A percentile compares a stretch with the other conserved stretches of the same genome.
phyloP scores from a whole-genome alignment of 2,888 invertebrate species.

The Cephus nigrinus region DNA sequence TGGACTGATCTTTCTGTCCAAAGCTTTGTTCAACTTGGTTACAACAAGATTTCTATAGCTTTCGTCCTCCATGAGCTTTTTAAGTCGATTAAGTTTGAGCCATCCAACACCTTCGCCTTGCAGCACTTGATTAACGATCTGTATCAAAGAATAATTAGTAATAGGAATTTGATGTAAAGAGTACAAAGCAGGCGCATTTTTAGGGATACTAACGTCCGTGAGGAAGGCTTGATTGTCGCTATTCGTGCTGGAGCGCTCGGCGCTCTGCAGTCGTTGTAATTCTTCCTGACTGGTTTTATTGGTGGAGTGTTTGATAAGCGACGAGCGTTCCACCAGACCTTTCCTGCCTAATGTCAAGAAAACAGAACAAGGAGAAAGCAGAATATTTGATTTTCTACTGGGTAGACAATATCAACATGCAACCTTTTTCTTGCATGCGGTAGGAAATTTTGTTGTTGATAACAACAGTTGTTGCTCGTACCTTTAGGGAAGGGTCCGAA shows the following conservation, averaged over 20 bases:
- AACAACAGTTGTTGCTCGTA: conserved; percentile 52
- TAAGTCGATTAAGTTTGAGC: conserved; percentile 91
- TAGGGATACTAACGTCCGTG: conserved; percentile 77
- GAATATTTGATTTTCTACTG: background rate
- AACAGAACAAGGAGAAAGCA: background rate
- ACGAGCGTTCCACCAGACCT: conserved; percentile 89
- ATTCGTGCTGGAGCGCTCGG: conserved; percentile 80
- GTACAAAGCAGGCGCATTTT: background rate
- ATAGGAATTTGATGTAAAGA: background rate
- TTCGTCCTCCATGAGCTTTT: conserved; percentile 98
- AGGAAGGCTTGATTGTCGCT: conserved; percentile 94
- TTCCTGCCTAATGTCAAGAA: conserved; percentile 69
- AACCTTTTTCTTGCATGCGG: background rate
- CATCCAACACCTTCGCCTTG: conserved; percentile 97
- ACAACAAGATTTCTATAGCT: conserved; percentile 96
- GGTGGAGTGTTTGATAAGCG: conserved; percentile 85
- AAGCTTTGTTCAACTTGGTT: conserved; percentile 92
- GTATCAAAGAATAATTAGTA: conserved; percentile 19
- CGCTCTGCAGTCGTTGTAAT: conserved; percentile 75
- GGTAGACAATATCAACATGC: background rate
- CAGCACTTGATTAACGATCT: conserved; percentile 84
- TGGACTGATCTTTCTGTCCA: conserved; percentile 92
- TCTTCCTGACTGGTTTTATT: conserved; percentile 76
- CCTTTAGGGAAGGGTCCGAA: conserved; percentile 84
- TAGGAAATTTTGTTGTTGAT: background rate